Base-by-base conservation (phyloP, 2,888 invertebrate species). In the Dendrolimus houi region DNA sequence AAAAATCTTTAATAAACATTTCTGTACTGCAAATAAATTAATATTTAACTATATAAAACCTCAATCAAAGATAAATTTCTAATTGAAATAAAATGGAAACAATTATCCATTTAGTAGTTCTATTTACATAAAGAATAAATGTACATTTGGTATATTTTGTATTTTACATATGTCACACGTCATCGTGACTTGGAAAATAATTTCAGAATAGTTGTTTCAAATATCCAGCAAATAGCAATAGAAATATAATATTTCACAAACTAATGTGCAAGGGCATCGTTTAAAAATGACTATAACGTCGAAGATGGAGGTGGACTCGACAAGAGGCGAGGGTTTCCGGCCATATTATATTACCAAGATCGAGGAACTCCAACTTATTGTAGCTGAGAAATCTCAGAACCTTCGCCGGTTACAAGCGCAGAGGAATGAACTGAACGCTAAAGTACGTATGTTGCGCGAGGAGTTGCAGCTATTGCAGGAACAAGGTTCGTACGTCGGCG, bases 401-500 rank as follows among this genome's bases (percentile, higher is more conserved):
- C 92, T 99, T 56, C 93, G 99, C 58, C 95, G 99, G 80, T 91
- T 99, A 62, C 99, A 99, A 90, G 99, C 99, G 13, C 99, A 99
- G 82, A 93, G 99, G 66, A 99, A 99, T 92, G 99, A 99, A 83
- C 94, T 99, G 1, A 99, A 99, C 89, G 98, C 98, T 9, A 99
- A 99, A 95, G 99, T 99, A 54, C 95, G 99, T 47, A 97, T 99
- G 97, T 85, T 99, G 61, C 94, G 99, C 9, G 99, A 99, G 79
- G 99, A 99, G 80, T 91, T 99, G 1, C 99, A 99, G 87, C 92
- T 99, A 41, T 92, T 99, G 10, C 96, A 96, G 81, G 99, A 99
- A 77, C 99, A 99, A 82, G 99, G 99, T 12, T 99, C 99, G 14
- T 99, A 99, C 88, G 99, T 99, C 2, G 99, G 99, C 9, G 99